phyloP scores from a whole-genome alignment of 2,113 vertebrate genomes.

The Oenanthe oenanthe region DNA sequence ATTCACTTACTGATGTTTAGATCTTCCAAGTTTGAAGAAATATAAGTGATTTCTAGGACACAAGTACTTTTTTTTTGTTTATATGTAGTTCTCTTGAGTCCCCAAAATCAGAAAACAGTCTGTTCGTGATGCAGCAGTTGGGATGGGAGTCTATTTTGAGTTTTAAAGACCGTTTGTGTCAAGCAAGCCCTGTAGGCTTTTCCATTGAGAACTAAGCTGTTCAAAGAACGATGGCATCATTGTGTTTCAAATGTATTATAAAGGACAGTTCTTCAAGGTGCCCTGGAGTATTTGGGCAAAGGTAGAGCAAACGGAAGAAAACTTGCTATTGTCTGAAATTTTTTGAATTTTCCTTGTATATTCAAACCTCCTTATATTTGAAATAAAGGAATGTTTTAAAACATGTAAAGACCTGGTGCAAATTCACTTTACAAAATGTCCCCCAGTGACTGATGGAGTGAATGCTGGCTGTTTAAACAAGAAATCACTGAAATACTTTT shows the following conservation, averaged over 20 bases:
- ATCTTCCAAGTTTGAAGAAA: neutral
- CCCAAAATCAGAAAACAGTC: neutral
- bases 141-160: neutral
- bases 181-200: neutral
- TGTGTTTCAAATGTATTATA: neutral
- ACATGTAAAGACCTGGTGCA: neutral
- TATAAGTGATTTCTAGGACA: neutral
- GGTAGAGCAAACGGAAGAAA: neutral
- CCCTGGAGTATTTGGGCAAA: neutral
- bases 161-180: neutral
- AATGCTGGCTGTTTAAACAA: neutral
- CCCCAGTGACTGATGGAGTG: neutral
- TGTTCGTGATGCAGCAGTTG: neutral
- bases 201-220: neutral
- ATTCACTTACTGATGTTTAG: neutral
- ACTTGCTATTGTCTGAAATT: neutral
- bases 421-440: neutral
- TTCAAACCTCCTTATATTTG: neutral
- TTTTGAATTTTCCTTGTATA: neutral
- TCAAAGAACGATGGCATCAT: neutral
- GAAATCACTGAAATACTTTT: neutral
- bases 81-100: neutral
- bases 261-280: neutral
- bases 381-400: neutral
- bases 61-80: neutral